These are phyloP conservation scores for Oncorhynchus kisutch DNA, from an alignment of 2,113 vertebrate genomes.

Conservation along the genomic window DNA sequence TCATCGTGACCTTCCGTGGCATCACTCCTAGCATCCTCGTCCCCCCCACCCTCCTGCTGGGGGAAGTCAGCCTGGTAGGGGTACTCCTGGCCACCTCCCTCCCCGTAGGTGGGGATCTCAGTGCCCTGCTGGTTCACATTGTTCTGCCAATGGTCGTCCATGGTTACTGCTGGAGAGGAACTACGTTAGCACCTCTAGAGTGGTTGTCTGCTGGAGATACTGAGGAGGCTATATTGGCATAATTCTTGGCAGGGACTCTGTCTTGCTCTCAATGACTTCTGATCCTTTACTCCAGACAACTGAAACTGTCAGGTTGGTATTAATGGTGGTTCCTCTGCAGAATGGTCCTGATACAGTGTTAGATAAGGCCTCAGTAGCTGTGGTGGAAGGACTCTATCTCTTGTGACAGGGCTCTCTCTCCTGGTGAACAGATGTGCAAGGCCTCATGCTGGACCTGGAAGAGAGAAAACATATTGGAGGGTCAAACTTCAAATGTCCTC, in stretches of 20 bases:
- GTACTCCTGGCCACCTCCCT: slow-evolving; percentile 76
- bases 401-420: slow-evolving; percentile 5
- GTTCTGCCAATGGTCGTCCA: slow-evolving; percentile 84
- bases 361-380: slow-evolving; percentile 47
- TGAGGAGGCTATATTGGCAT: slow-evolving; percentile 59
- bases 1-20: slow-evolving; percentile 95
- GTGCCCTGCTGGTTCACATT: slow-evolving; percentile 74
- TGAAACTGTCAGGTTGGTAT: background rate
- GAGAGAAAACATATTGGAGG: slow-evolving; percentile 6
- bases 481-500: no score
- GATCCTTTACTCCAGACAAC: background rate
- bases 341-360: background rate
- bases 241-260: slow-evolving; percentile 49
- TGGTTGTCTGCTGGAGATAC: slow-evolving; percentile 33
- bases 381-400: slow-evolving; percentile 30
- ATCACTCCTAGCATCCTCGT: slow-evolving; percentile 91
- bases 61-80: slow-evolving; percentile 77
- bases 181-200: slow-evolving; percentile 34
- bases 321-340: background rate
- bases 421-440: slow-evolving; percentile 31
- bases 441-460: slow-evolving; percentile 66
- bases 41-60: slow-evolving; percentile 57
- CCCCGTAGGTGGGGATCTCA: slow-evolving; percentile 68
- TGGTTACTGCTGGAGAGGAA: slow-evolving; percentile 58
- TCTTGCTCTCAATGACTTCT: slow-evolving; percentile 25